A percentile compares a stretch with the other conserved stretches of the same genome.
Evolutionary conservation across 64 coral and sea anemone genomes (phyloP).

Genomic region (Montipora efflorescens): DNA sequence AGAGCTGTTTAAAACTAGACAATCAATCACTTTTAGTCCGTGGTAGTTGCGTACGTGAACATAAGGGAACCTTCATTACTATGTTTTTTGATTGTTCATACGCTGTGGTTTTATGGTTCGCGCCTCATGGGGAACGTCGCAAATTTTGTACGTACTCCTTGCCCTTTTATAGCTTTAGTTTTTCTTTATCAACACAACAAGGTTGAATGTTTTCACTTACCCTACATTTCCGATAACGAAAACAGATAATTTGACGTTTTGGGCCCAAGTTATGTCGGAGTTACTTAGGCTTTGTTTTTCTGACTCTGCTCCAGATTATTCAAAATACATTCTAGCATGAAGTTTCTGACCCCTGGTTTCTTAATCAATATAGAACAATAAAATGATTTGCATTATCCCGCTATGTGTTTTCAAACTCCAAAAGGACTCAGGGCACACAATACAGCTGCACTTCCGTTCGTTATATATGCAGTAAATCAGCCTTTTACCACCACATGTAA

Average conservation of each 20-base stretch:
- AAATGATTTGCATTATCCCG: constrained; percentile 20
- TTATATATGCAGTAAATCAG: neutral
- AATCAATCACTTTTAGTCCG: neutral
- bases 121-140: neutral
- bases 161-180: neutral
- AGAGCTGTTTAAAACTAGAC: neutral
- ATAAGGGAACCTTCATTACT: neutral
- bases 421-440: neutral
- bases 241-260: neutral
- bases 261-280: neutral
- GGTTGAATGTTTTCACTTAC: neutral
- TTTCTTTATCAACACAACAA: neutral
- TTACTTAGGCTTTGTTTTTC: neutral
- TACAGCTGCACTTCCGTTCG: neutral
- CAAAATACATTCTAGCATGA: neutral
- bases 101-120: constrained; percentile 4
- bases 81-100: neutral
- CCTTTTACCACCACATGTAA: neutral
- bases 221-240: neutral
- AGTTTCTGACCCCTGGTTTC: neutral
- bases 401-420: constrained; percentile 3
- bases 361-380: constrained; percentile 53
- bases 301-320: neutral
- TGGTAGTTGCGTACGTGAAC: neutral
- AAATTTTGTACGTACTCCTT: neutral